phyloP scores from a whole-genome alignment of 1,140 invertebrate species.

The Wiebesia pumilae region DNA sequence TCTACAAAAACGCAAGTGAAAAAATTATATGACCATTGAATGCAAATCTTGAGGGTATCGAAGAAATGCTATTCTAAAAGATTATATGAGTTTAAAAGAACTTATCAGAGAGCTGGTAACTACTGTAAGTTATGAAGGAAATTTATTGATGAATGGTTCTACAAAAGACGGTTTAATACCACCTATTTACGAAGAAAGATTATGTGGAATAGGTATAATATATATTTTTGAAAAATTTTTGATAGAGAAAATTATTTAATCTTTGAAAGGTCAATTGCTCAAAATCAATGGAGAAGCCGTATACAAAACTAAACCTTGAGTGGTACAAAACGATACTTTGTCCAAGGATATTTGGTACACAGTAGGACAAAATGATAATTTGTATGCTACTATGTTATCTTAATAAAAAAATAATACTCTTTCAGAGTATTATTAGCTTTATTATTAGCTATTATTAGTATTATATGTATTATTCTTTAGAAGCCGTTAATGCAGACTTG shows the following conservation, averaged over 20 bases:
- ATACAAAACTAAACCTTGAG: conserved; percentile 86
- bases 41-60: conserved; percentile 90
- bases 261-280: conserved; percentile 81
- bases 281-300: conserved; percentile 91
- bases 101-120: conserved; percentile 82
- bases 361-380: conserved; percentile 65
- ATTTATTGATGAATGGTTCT: conserved; percentile 92
- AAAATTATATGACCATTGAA: conserved; percentile 95
- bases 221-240: conserved; percentile 16
- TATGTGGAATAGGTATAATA: conserved; percentile 79
- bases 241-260: neutral
- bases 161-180: conserved; percentile 90
- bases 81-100: conserved; percentile 82
- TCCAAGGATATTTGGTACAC: conserved; percentile 87
- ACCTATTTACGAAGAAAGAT: conserved; percentile 91
- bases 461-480: too few species aligned
- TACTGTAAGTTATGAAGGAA: conserved; percentile 91
- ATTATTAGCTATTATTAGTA: too few species aligned
- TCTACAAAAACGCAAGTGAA: conserved; percentile 87
- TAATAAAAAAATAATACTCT: conserved; percentile 80
- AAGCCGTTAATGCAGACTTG: conserved; percentile 79
- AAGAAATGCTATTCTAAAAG: conserved; percentile 80
- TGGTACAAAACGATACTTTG: conserved; percentile 88
- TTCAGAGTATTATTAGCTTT: too few species aligned
- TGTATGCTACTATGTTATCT: conserved; percentile 81